Base-by-base conservation (phyloP, 2,113 vertebrate species). In the Isurus oxyrinchus region DNA sequence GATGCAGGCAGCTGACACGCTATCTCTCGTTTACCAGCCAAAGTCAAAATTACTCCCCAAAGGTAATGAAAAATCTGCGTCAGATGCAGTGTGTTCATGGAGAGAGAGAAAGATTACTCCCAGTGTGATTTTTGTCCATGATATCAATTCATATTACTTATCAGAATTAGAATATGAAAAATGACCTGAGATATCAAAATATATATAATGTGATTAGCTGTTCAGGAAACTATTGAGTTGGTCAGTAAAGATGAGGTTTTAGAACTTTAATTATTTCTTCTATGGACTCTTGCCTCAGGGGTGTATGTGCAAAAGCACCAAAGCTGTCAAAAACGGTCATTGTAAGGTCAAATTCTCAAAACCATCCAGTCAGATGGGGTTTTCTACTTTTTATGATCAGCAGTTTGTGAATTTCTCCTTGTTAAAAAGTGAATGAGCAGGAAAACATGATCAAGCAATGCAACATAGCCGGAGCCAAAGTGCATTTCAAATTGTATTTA, bases 31-130 rank as follows among this genome's bases (percentile, higher is more conserved):
- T 16, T 84, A 16, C 40, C 35, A 40, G 8, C 79, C 79, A 84
- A 84, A 84, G n/a, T 84, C 79, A 84, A 84, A 84, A 84, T 84
- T n/a, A 84, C n/a, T n/a, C n/a, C n/a, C 72, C 10, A 40, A 84
- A 1, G 3, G 11, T 84, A 13, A 4, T 0, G 8, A n/a, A 84
- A 49, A 40, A 84, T 1, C 79, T 44, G n/a, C 35, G 44, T 44
- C 35, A 79, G 72, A 79, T 79, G 72, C 7, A 35, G 7, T 2
- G 35, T 7, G 16, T 84, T 19, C 19, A 21, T 67, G 57, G 57
- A 59, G 57, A 59, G 1, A 67, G 19, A 67, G 14, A 67, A 14
- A 21, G 16, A 67, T 13, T 66, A 14, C 2, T 10, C 5, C 40
- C n/a, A 44, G 35, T 35, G 5, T 23, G 44, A 87, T 25, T 23